A percentile compares a stretch with the other conserved stretches of the same genome.
Conservation (phyloP, 2,113 vertebrate species). For the Vireo altiloquus region DNA sequence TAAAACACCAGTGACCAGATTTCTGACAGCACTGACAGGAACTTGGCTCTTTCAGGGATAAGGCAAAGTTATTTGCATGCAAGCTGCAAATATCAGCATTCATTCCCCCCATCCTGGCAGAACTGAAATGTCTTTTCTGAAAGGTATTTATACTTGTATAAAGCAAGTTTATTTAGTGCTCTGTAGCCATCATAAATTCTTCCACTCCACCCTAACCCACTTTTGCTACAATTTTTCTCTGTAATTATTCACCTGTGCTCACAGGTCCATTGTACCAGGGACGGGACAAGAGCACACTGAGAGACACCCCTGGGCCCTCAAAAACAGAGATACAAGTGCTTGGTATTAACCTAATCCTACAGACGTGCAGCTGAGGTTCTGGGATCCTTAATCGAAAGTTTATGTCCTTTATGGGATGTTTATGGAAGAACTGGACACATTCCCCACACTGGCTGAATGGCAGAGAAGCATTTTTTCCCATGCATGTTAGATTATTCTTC, state of each 20-base stretch:
- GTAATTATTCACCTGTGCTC: neutral
- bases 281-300: neutral
- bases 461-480: neutral
- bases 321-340: neutral
- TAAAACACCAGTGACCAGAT: neutral
- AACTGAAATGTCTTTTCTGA: neutral
- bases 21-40: neutral
- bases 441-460: neutral
- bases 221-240: neutral
- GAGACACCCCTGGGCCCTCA: neutral
- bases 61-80: neutral
- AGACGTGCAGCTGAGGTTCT: neutral
- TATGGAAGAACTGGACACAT: neutral
- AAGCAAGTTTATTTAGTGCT: neutral
- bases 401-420: neutral
- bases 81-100: neutral
- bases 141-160: conserved; percentile 20
- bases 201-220: neutral
- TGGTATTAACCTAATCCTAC: neutral
- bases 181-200: neutral
- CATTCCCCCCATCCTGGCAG: neutral
- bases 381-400: neutral
- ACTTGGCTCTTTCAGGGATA: neutral
- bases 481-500: neutral
- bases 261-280: neutral